Conservation (phyloP, 1,140 invertebrate genomes). For the Drosophila sulfurigaster region DNA sequence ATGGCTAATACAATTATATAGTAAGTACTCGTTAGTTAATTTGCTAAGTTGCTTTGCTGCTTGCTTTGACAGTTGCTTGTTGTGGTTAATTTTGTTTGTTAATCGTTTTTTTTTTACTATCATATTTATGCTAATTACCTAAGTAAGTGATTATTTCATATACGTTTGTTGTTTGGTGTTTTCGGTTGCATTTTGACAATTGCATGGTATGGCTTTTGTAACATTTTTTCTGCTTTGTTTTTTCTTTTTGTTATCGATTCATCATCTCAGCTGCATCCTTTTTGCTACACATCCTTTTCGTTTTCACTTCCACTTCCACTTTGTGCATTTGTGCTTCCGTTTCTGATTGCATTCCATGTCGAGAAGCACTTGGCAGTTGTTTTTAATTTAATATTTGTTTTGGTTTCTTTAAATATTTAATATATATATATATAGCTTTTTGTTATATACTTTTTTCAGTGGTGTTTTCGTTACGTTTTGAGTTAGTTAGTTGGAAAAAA, state of each 20-base stretch:
- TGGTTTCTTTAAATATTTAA: background rate
- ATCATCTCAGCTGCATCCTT: background rate
- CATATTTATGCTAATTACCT: slow-evolving; percentile 38
- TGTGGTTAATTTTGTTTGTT: slow-evolving; percentile 13
- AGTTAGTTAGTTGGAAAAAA: background rate
- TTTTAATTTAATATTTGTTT: slow-evolving; percentile 27
- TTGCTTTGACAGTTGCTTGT: slow-evolving; percentile 10
- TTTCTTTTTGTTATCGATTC: slow-evolving; percentile 18
- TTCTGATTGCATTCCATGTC: slow-evolving; percentile 21
- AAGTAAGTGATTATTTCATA: slow-evolving; percentile 40
- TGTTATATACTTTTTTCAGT: slow-evolving; percentile 26
- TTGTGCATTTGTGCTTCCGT: slow-evolving; percentile 11
- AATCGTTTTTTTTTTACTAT: slow-evolving; percentile 14
- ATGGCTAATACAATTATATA: slow-evolving; percentile 28
- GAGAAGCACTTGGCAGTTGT: slow-evolving; percentile 71
- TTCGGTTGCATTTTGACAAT: slow-evolving; percentile 57
- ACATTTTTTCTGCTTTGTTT: background rate
- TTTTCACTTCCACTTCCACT: background rate
- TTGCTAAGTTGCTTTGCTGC: slow-evolving; percentile 9
- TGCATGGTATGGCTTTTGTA: slow-evolving; percentile 23
- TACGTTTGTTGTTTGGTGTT: slow-evolving; percentile 49
- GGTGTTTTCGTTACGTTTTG: slow-evolving; percentile 52
- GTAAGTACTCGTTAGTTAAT: slow-evolving; percentile 4
- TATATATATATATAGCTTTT: background rate
- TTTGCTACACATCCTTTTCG: background rate